phyloP scores from a whole-genome alignment of 2,113 vertebrate species.

The Strix uralensis region DNA sequence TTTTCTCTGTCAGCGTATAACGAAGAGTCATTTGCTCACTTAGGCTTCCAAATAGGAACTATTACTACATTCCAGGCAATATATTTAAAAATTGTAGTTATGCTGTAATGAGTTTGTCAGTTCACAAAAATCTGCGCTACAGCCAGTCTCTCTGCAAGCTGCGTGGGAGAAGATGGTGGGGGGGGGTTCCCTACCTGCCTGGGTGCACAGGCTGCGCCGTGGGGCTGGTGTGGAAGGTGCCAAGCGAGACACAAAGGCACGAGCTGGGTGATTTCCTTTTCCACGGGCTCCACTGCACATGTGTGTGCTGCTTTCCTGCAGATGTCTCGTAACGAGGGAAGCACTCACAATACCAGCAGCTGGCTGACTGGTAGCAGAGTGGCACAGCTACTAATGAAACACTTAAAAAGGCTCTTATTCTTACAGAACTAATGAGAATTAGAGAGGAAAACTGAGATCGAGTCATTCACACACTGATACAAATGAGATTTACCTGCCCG shows the following conservation, averaged over 20 bases:
- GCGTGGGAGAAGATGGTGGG: not conserved
- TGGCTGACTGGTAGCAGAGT: not conserved
- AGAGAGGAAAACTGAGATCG: not conserved
- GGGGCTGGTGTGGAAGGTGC: not conserved
- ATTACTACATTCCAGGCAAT: not conserved
- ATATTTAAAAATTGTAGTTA: not conserved
- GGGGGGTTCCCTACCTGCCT: not conserved
- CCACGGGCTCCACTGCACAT: not conserved
- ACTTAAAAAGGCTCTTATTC: not conserved
- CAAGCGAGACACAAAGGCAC: fast-evolving
- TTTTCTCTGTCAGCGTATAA: not conserved
- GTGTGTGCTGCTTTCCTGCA: not conserved
- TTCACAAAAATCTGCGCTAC: not conserved
- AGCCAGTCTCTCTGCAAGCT: fast-evolving
- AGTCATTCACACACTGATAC: not conserved
- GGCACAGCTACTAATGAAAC: not conserved
- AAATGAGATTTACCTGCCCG: not conserved
- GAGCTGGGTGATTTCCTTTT: not conserved
- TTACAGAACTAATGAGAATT: not conserved
- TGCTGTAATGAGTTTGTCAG: not conserved
- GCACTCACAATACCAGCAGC: not conserved
- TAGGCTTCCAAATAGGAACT: not conserved
- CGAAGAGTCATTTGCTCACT: not conserved
- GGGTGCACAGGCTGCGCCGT: fast-evolving
- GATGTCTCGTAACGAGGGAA: not conserved